Conservation (phyloP, 1,140 invertebrate species). For the Trichonephila clavipes region DNA sequence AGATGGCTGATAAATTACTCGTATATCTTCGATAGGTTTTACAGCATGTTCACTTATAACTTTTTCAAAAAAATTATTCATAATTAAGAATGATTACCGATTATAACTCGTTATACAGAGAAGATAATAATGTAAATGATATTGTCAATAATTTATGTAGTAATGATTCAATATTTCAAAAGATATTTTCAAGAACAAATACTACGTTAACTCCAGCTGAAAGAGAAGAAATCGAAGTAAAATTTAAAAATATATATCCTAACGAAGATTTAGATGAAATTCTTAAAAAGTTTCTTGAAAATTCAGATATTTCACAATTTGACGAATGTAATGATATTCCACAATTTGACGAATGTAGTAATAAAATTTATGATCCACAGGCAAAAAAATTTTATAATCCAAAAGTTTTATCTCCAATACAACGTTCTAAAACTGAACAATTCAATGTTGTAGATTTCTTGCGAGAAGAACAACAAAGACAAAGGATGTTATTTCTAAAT, state of each 20-base stretch:
- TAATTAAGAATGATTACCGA: background rate
- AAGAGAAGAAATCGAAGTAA: background rate
- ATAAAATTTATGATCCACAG: slow-evolving; percentile 8
- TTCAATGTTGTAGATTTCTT: slow-evolving; percentile 31
- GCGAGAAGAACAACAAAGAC: background rate
- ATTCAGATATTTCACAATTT: too few species aligned
- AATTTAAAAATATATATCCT: slow-evolving; percentile 23
- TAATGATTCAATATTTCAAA: background rate
- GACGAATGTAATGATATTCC: too few species aligned
- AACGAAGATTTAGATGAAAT: background rate
- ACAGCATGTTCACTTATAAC: background rate
- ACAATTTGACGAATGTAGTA: background rate
- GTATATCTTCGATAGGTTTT: background rate
- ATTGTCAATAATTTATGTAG: background rate
- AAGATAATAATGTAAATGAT: background rate
- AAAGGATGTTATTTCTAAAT: background rate
- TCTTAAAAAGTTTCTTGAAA: background rate
- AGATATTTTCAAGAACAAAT: background rate
- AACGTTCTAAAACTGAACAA: background rate
- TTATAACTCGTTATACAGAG: background rate
- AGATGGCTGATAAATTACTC: too few species aligned
- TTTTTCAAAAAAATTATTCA: background rate
- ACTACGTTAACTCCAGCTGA: background rate
- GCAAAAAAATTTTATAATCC: slow-evolving; percentile 32
- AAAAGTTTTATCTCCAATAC: background rate